A percentile compares a stretch with the other conserved stretches of the same genome.
phyloP scores from a whole-genome alignment of 2,113 vertebrate genomes.

The Onychorhynchus coronatus region DNA sequence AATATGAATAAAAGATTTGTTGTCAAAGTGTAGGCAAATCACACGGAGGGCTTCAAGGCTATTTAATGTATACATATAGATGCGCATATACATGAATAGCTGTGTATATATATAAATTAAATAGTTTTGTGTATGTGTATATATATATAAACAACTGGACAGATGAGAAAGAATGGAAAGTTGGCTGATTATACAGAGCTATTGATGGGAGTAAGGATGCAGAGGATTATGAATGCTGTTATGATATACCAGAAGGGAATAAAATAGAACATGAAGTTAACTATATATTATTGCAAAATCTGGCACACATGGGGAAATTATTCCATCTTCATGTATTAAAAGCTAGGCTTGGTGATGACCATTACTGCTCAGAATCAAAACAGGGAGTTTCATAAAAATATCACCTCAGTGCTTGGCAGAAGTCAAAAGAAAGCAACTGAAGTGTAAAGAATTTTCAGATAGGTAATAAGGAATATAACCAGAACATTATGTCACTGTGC shows the following conservation, averaged over 20 bases:
- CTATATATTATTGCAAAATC: background rate
- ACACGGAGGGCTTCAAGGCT: background rate
- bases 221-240: background rate
- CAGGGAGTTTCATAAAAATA: background rate
- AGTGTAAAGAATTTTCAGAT: background rate
- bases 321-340: background rate
- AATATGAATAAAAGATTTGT: background rate
- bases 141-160: background rate
- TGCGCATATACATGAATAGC: background rate
- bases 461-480: background rate
- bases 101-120: background rate
- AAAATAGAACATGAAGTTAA: background rate
- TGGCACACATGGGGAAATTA: background rate
- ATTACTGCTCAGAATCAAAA: background rate
- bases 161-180: background rate
- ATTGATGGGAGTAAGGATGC: background rate
- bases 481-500: background rate
- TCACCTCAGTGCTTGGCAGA: background rate
- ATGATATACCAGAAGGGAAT: background rate
- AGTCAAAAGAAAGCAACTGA: background rate
- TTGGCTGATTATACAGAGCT: background rate
- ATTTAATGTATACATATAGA: background rate
- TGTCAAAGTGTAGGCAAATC: background rate
- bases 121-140: background rate
- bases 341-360: background rate